Conservation (phyloP, 2,888 invertebrate species). For the Dolichopus griseipennis region DNA sequence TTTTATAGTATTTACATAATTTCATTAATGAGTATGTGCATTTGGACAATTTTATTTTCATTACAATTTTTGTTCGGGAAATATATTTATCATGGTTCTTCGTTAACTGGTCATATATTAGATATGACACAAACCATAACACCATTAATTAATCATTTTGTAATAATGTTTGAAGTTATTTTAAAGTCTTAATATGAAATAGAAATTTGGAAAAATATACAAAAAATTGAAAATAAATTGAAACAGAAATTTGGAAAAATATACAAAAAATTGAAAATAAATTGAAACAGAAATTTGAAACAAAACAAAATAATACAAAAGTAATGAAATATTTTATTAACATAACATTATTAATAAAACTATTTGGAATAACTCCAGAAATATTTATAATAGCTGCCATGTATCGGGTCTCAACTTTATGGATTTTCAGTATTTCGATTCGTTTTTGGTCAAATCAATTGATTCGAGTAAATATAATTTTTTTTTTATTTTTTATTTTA, state of each 20-base stretch:
- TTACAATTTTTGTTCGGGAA: background rate
- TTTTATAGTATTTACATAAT: background rate
- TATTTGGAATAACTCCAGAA: background rate
- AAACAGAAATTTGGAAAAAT: too few relatives aligned
- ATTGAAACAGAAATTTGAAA: background rate
- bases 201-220: background rate
- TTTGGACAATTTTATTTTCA: background rate
- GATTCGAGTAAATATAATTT: background rate
- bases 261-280: too few relatives aligned
- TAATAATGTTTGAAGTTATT: background rate
- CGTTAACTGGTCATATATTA: constrained; percentile 1
- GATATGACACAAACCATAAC: background rate
- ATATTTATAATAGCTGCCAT: constrained; percentile 2
- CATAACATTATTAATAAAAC: background rate
- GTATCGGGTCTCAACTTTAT: background rate
- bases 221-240: background rate
- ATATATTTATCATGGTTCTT: background rate
- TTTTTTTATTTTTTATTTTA: constrained; percentile 4
- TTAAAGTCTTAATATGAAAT: background rate
- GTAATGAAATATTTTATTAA: background rate
- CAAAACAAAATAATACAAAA: background rate
- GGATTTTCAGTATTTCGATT: background rate
- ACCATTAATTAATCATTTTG: background rate
- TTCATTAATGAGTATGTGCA: background rate
- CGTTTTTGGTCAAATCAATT: constrained; percentile 7